Conservation (phyloP, 2,113 vertebrate genomes). For the Gulo gulo region DNA sequence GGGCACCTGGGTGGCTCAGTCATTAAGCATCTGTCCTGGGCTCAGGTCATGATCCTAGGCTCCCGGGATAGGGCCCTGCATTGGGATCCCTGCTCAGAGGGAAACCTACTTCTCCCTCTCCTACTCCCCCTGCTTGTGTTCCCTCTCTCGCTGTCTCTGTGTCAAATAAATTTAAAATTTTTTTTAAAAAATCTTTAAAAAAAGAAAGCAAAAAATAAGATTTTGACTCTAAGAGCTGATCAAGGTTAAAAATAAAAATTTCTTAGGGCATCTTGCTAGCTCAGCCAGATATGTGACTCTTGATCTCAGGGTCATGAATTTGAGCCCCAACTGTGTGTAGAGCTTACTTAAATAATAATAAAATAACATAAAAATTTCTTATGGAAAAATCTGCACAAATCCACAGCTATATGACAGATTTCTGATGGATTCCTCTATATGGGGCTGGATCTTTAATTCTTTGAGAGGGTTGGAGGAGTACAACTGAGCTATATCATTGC, state of each 20-base stretch:
- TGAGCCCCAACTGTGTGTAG: neutral
- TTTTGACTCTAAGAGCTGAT: neutral
- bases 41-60: too few species aligned
- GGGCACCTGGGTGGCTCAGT: too few species aligned
- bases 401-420: neutral
- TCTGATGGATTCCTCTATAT: neutral
- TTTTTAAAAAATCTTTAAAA: neutral
- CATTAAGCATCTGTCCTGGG: too few species aligned
- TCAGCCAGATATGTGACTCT: neutral
- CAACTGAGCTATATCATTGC: neutral
- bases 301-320: neutral
- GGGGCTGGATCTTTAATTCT: neutral
- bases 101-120: too few species aligned
- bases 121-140: too few species aligned
- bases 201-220: neutral
- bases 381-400: neutral
- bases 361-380: neutral
- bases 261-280: neutral
- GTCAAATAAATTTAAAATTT: too few species aligned
- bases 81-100: too few species aligned
- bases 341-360: neutral
- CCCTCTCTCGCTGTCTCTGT: too few species aligned
- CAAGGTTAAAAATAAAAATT: neutral
- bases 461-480: neutral
- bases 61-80: too few species aligned